A percentile compares a stretch with the other conserved stretches of the same genome.
phyloP scores from a whole-genome alignment of 1,140 invertebrate genomes.

The Phocides pigmalion region DNA sequence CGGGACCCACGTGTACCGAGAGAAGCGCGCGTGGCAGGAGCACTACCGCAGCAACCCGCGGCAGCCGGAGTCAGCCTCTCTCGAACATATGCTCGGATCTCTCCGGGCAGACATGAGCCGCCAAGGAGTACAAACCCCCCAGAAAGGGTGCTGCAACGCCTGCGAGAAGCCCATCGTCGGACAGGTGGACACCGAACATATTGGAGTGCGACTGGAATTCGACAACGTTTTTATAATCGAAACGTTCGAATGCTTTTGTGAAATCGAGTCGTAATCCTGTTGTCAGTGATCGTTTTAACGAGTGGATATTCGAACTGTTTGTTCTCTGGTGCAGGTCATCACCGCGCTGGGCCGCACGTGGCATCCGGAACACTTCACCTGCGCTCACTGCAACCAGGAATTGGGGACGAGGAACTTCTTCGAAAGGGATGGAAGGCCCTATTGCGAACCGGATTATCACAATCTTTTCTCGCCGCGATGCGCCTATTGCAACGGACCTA shows the following conservation, averaged over 20 bases:
- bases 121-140: constrained; percentile 98
- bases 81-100: constrained; percentile 85
- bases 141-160: constrained; percentile 98
- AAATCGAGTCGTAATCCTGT: constrained; percentile 14
- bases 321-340: constrained; percentile 87
- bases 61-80: constrained; percentile 75
- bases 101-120: constrained; percentile 97
- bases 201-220: constrained; percentile 4
- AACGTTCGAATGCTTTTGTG: constrained; percentile 15
- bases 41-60: constrained; percentile 76
- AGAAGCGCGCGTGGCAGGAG: constrained; percentile 77
- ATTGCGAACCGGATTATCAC: constrained; percentile 99
- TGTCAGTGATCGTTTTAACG: background rate
- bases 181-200: constrained; percentile 87
- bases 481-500: constrained; percentile 99
- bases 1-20: constrained; percentile 71
- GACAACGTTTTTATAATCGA: background rate
- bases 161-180: constrained; percentile 99
- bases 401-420: constrained; percentile 99
- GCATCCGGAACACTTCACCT: constrained; percentile 99
- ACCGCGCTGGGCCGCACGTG: constrained; percentile 99
- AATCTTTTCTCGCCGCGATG: constrained; percentile 99
- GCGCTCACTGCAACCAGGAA: constrained; percentile 97
- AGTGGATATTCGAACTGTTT: constrained; percentile 33
- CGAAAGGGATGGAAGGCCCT: constrained; percentile 97